Evolutionary conservation across 2,113 vertebrate genomes (phyloP), one percentile per base, ranked within the genome.

Genomic region (Tiliqua scincoides): DNA sequence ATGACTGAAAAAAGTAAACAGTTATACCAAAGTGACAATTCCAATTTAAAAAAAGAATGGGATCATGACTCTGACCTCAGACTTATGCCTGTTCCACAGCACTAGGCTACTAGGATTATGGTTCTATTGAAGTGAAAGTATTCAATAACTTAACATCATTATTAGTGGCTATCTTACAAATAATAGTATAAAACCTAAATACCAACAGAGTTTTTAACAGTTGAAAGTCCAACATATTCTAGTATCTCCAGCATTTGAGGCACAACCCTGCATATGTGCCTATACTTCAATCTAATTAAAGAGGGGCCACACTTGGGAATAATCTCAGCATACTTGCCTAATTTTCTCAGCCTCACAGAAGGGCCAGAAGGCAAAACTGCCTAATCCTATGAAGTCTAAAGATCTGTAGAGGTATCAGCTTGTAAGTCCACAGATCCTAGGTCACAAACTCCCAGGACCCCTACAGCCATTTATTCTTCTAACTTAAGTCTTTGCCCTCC

Each of bases 251-350:
- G 78, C 77, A 86, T 4, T 37, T 79, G 17, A 72, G 70, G 78
- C 54, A 57, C 54, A 57, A 48, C 54, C 17, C 54, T 37, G 9
- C 62, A 40, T 17, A 27, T 79, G 1, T 37, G 23, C 21, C 65
- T 88, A 67, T 18, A 57, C 54, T 61, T 88, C 71, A 83, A 84
- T 52, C 20, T 35, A 85, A 40, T 5, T 52, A 85, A 85, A 83
- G 88, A 79, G 63, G 82, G 88, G 75, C 25, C 3, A n/a, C 43
- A 1, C 70, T 5, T 75, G n/a, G 1, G 87, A 71, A 9, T 76
- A 82, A 86, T 54, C 30, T 14, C 20, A 54, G 17, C 10, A 70
- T 11, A 6, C 32, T 9, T 32, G 35, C 67, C 79, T 2, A 1
- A 80, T 59, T 52, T 62, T 81, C 85, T n/a, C 15, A 76, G 32